phyloP scores from a whole-genome alignment of 2,797 vertebrate genomes.

The Pangasius mekongensis region DNA sequence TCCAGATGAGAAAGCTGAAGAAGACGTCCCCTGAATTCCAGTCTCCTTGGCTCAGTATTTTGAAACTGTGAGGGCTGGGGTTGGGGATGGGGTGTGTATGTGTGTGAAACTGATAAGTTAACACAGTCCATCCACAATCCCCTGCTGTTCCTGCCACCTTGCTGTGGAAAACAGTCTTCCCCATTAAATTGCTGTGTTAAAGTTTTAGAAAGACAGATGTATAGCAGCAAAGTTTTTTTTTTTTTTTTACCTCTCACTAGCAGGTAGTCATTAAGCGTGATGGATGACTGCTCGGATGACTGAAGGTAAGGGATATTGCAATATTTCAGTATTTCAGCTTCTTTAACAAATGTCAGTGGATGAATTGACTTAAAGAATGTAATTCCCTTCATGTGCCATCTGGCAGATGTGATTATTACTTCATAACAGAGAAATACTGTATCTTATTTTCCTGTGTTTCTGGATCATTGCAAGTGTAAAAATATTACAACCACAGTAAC shows the following conservation, averaged over 20 bases:
- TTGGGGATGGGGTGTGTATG: not conserved
- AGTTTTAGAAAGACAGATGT: constrained; percentile 10
- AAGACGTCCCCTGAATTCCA: not conserved
- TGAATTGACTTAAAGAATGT: not conserved
- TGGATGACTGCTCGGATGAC: constrained; percentile 21
- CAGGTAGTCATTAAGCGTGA: constrained; percentile 26
- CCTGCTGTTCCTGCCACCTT: not conserved
- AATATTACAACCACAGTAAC: not conserved
- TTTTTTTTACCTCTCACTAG: constrained; percentile 1
- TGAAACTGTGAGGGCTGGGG: not conserved
- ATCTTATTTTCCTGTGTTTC: not conserved
- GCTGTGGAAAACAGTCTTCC: not conserved
- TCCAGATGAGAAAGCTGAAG: constrained; percentile 20
- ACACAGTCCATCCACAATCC: not conserved
- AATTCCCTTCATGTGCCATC: constrained; percentile 16
- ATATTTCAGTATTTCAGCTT: constrained; percentile 31
- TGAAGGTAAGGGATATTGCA: constrained; percentile 8
- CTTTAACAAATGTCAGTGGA: not conserved
- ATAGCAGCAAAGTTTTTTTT: not conserved
- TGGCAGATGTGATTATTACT: constrained; percentile 46
- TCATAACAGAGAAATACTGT: constrained; percentile 10
- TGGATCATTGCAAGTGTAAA: not conserved
- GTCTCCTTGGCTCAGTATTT: constrained; percentile 1
- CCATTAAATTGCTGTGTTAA: constrained; percentile 11
- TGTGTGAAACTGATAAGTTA: not conserved